Evolutionary conservation across 2,888 invertebrate genomes (phyloP).

Genomic region (Eilema caniola): DNA sequence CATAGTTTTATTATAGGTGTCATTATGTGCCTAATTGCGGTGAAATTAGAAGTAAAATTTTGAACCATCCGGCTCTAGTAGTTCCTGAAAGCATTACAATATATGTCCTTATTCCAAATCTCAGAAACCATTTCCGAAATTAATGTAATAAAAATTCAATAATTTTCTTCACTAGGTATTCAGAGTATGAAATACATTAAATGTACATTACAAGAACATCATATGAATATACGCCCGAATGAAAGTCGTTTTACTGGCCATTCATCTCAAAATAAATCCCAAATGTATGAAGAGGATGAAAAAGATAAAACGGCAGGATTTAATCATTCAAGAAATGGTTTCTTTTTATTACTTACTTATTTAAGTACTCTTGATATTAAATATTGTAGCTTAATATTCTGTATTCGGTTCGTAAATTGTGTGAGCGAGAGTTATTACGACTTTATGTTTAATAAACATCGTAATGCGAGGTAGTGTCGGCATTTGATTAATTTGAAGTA

Average conservation of each 20-base stretch:
- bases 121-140: neutral
- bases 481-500: constrained; percentile 52
- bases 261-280: constrained; percentile 29
- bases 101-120: neutral
- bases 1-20: too few relatives aligned
- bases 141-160: neutral
- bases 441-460: constrained; percentile 54
- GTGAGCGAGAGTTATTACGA: constrained; percentile 34
- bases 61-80: neutral
- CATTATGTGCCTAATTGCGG: too few relatives aligned
- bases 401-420: constrained; percentile 31
- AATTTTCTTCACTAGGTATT: neutral
- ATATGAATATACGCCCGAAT: constrained; percentile 16
- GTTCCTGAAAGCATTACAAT: neutral
- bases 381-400: constrained; percentile 22
- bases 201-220: constrained; percentile 4
- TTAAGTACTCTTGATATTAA: constrained; percentile 23
- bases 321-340: constrained; percentile 25
- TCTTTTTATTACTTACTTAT: constrained; percentile 28
- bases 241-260: constrained; percentile 31
- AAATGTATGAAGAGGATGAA: constrained; percentile 29
- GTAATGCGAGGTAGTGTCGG: constrained; percentile 27
- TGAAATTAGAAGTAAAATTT: too few relatives aligned
- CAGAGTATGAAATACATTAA: constrained; percentile 1
- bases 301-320: constrained; percentile 23